phyloP scores from a whole-genome alignment of 2,888 invertebrate genomes.

The Siphlonurus alternatus region DNA sequence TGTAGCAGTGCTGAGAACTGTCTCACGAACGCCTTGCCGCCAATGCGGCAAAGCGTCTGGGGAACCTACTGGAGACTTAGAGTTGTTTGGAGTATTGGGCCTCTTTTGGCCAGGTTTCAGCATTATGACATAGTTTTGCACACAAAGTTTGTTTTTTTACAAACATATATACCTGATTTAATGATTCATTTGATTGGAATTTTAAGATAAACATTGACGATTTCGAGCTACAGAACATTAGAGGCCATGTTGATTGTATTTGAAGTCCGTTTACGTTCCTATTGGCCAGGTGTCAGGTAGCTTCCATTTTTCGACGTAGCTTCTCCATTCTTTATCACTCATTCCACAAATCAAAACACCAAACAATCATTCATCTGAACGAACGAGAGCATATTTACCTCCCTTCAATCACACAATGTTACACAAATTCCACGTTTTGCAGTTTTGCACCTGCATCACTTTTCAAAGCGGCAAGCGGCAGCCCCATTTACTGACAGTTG shows the following conservation, averaged over 20 bases:
- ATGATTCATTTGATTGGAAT: neutral
- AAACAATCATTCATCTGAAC: neutral
- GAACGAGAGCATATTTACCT: neutral
- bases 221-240: constrained; percentile 7
- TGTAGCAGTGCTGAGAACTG: constrained; percentile 25
- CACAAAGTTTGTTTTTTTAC: constrained; percentile 13
- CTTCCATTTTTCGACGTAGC: constrained; percentile 12
- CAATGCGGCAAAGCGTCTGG: constrained; percentile 21
- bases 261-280: constrained; percentile 12
- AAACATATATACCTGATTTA: constrained; percentile 8
- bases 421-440: neutral
- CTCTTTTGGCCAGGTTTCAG: constrained; percentile 22
- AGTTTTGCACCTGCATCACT: neutral
- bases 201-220: constrained; percentile 7
- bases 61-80: constrained; percentile 13
- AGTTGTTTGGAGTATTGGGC: constrained; percentile 19
- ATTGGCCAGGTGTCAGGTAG: constrained; percentile 14
- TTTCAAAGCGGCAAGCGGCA: neutral
- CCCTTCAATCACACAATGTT: neutral
- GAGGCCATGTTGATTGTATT: constrained; percentile 16
- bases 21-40: constrained; percentile 27
- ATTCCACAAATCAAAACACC: neutral
- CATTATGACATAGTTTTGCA: constrained; percentile 21
- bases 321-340: constrained; percentile 1
- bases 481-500: neutral